These are phyloP conservation scores for Anthopleura xanthogrammica DNA, from an alignment of 92 coral and sea anemone species.

Conservation along the genomic window DNA sequence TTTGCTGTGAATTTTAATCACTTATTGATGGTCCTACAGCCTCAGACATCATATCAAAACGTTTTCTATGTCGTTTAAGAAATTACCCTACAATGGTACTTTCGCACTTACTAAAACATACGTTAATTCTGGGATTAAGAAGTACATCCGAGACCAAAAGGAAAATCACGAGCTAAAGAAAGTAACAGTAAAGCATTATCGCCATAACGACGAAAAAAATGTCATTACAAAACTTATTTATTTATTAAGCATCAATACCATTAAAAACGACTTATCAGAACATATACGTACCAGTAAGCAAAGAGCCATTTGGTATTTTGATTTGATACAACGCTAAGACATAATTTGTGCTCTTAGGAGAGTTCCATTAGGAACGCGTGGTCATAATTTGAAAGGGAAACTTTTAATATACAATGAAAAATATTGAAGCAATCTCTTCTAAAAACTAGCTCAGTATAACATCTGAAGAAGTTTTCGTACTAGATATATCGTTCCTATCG, in stretches of 20 bases:
- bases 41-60: not conserved
- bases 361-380: too few relatives aligned
- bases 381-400: too few relatives aligned
- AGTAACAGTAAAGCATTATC: not conserved
- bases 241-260: too few relatives aligned
- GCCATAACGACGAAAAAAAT: too few relatives aligned
- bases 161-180: not conserved
- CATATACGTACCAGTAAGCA: not conserved
- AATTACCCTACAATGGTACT: not conserved
- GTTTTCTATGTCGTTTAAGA: constrained; percentile 4
- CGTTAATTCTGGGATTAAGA: not conserved
- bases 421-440: too few relatives aligned
- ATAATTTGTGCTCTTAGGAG: not conserved
- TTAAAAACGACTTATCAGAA: too few relatives aligned
- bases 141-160: not conserved
- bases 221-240: too few relatives aligned
- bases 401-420: too few relatives aligned
- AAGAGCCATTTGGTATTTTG: not conserved
- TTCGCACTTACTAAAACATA: not conserved
- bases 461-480: too few relatives aligned
- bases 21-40: not conserved
- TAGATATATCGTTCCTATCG: too few relatives aligned
- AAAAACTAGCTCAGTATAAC: too few relatives aligned
- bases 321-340: not conserved
- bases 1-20: not conserved